These are phyloP conservation scores for Tyto alba DNA, from an alignment of 2,113 vertebrate species.

Conservation along the genomic window DNA sequence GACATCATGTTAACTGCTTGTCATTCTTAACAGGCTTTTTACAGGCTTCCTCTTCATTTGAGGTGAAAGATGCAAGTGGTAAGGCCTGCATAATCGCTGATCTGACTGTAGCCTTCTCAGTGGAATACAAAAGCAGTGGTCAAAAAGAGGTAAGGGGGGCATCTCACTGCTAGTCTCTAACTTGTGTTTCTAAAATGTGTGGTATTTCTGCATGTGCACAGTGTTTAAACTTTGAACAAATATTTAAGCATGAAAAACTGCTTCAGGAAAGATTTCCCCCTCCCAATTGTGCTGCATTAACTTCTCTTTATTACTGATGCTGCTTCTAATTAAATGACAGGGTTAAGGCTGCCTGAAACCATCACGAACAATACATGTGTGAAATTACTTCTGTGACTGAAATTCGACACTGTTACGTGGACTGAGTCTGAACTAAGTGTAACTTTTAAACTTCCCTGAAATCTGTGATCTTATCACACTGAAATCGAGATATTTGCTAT, in stretches of 20 bases:
- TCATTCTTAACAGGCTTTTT: conserved; percentile 59
- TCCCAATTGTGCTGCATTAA: not conserved
- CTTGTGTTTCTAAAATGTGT: not conserved
- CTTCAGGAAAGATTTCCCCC: not conserved
- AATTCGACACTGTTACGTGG: not conserved
- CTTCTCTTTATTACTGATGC: not conserved
- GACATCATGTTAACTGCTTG: not conserved
- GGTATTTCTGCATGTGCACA: fast-evolving
- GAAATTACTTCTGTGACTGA: not conserved
- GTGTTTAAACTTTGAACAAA: not conserved
- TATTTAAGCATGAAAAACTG: not conserved
- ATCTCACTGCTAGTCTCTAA: not conserved
- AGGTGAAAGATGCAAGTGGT: conserved; percentile 75
- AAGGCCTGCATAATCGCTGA: conserved; percentile 83
- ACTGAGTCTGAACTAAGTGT: not conserved
- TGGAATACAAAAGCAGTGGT: conserved; percentile 62
- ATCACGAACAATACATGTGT: not conserved
- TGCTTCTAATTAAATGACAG: not conserved
- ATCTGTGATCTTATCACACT: not conserved
- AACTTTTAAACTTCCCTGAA: not conserved
- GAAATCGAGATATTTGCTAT: not conserved
- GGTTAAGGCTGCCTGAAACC: not conserved
- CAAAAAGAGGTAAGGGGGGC: conserved; percentile 53
- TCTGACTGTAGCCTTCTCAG: conserved; percentile 78
- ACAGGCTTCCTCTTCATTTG: conserved; percentile 70